Percentiles rank a stretch among this genome's conserved stretches.
These are phyloP conservation scores for Dolichallabes microphthalmus DNA, from an alignment of 2,113 vertebrate species.

Conservation along the genomic window DNA sequence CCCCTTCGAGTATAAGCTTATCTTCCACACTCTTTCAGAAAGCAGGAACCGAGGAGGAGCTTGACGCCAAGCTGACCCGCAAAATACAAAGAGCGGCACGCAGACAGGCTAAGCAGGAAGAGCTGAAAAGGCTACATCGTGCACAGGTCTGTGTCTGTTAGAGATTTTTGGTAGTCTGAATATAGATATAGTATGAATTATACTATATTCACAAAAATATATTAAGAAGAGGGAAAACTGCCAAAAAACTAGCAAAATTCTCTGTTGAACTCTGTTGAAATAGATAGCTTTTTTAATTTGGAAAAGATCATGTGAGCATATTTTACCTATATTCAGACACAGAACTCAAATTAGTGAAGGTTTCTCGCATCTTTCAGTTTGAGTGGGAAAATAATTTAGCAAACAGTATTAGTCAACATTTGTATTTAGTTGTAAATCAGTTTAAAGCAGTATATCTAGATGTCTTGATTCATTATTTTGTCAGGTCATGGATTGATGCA, in stretches of 20 bases:
- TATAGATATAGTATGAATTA: neutral
- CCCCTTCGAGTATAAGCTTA: conserved; percentile 65
- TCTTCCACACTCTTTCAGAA: conserved; percentile 72
- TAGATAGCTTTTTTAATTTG: neutral
- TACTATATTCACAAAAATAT: too few species aligned
- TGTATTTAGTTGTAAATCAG: neutral
- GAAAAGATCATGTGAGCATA: neutral
- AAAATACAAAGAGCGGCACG: conserved; percentile 84
- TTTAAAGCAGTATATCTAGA: neutral
- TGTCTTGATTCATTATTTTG: neutral
- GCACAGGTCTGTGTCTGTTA: conserved; percentile 78
- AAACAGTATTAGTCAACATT: neutral
- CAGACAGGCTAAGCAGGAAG: conserved; percentile 88
- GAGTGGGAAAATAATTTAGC: neutral
- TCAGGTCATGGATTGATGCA: neutral
- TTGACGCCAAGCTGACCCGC: conserved; percentile 82
- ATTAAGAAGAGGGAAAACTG: neutral
- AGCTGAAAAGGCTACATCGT: conserved; percentile 89
- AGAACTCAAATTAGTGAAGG: neutral
- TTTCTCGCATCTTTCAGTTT: neutral
- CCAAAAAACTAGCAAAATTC: neutral
- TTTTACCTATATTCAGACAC: neutral
- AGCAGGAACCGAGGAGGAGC: conserved; percentile 77
- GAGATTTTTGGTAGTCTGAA: neutral
- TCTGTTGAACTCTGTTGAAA: neutral